These are phyloP conservation scores for Ptycholaimellus sp. DNA, from an alignment of 2,888 invertebrate species.

Conservation along the genomic window DNA sequence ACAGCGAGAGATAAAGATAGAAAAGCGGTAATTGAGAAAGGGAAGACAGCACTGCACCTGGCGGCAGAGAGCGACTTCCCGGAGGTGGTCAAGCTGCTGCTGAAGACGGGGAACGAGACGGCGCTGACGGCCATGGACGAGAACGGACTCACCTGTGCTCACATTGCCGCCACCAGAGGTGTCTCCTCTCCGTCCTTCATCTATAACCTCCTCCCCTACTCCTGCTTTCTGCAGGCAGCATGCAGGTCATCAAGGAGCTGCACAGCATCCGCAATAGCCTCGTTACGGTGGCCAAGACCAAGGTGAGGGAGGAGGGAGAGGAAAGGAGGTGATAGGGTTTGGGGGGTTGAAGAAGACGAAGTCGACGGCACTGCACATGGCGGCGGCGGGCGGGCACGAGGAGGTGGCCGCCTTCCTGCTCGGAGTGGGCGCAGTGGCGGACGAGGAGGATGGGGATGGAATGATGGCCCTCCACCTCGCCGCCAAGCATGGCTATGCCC, in stretches of 20 bases:
- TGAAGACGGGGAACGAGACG: conserved; percentile 41
- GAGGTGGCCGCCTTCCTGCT: conserved; percentile 81
- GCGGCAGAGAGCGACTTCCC: conserved; percentile 84
- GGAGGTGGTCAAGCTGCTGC: conserved; percentile 85
- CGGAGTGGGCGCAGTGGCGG: conserved; percentile 78
- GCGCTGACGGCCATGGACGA: too few species aligned
- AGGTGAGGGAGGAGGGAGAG: too few species aligned
- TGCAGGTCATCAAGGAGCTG: conserved; percentile 84
- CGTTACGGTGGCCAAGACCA: conserved; percentile 82
- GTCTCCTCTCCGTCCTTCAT: too few species aligned
- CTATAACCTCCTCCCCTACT: too few species aligned
- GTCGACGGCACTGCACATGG: conserved; percentile 82
- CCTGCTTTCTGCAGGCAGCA: conserved; percentile 6
- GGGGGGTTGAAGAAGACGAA: conserved; percentile 84
- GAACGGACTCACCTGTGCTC: conserved; percentile 90
- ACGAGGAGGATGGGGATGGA: conserved; percentile 83
- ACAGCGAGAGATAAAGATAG: too few species aligned
- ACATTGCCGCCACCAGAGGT: conserved; percentile 86
- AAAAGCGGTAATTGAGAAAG: too few species aligned
- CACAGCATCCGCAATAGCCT: conserved; percentile 94
- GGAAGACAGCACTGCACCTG: conserved; percentile 68
- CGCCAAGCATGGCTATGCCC: conserved; percentile 76
- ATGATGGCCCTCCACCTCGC: conserved; percentile 86
- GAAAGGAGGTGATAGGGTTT: too few species aligned
- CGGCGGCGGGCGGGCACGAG: conserved; percentile 89